These are phyloP conservation scores for Acronicta aceris DNA, from an alignment of 2,888 invertebrate genomes.

Conservation along the genomic window DNA sequence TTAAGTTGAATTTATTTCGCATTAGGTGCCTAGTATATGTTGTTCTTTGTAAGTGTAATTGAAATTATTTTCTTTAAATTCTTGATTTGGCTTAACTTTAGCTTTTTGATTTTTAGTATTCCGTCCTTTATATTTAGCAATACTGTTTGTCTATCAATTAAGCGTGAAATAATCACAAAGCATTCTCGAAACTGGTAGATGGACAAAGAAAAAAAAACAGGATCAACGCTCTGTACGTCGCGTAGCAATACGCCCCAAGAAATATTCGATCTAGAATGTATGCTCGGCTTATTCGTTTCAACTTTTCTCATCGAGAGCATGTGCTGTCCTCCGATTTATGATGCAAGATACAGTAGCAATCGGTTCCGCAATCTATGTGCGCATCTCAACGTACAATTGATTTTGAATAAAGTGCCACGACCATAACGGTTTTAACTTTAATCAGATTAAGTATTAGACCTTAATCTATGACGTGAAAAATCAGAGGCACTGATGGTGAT, in stretches of 20 bases:
- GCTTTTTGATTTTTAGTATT: too few relatives aligned
- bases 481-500: too few relatives aligned
- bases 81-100: too few relatives aligned
- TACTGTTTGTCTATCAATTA: too few relatives aligned
- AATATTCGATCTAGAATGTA: conserved; percentile 32
- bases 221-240: conserved; percentile 15
- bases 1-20: too few relatives aligned
- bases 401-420: conserved; percentile 30
- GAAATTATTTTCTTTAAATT: too few relatives aligned
- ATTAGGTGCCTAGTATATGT: too few relatives aligned
- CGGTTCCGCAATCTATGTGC: conserved; percentile 47
- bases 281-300: conserved; percentile 43
- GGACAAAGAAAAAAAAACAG: conserved; percentile 7
- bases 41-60: too few relatives aligned
- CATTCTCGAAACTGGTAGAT: too few relatives aligned
- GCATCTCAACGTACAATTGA: conserved; percentile 25
- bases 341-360: conserved; percentile 56
- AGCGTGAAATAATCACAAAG: too few relatives aligned
- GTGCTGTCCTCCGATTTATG: conserved; percentile 58
- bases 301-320: conserved; percentile 57
- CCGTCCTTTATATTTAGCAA: too few relatives aligned
- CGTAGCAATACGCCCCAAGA: conserved; percentile 14
- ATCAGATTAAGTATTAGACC: conserved; percentile 15
- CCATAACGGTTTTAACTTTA: conserved; percentile 16
- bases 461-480: too few relatives aligned